Base-by-base conservation (phyloP, 2,113 vertebrate species). In the Stigmatopora argus region DNA sequence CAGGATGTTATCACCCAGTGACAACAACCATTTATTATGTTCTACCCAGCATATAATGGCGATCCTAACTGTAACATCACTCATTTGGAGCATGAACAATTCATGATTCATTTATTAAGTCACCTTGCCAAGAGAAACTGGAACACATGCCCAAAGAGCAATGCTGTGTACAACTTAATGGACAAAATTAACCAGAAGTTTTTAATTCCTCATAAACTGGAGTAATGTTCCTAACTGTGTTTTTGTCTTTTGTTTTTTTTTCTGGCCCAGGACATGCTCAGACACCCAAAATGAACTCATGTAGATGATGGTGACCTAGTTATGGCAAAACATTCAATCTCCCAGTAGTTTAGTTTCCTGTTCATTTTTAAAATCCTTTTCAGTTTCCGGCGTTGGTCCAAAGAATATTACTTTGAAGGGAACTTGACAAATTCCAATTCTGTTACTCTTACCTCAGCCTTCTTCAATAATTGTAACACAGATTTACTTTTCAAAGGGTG, bases 231-330 rank as follows among this genome's bases (percentile, higher is more conserved):
- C 15, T 41, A 8, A 59, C 18, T n/a, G 34, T 38, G 8, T 52
- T 52, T 10, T n/a, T 23, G 5, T 10, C 44, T 59, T 66, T 57
- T 66, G 18, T 41, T 35, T 10, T 48, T 64, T 53, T 11, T 60
- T 64, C 26, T 56, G 38, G 12, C 62, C 38, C 15, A 64, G 41
- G 64, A 70, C 23, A 51, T 46, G 19, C 59, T 68, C 45, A 64
- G 44, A 72, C 18, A 66, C 69, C 56, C 71, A 23, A 73, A 73
- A 65, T 62, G 73, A 70, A 71, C 72, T 75, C 19, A 48, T 65
- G 62, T 34, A 71, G 66, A 74, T 70, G 72, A 67, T 31, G 62
- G 35, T 77, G 79, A 75, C 78, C 78, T 53, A 82, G 48, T 79
- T 85, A 31, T 46, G 38, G 13, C 18, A 67, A 65, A 78, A 80